phyloP scores from a whole-genome alignment of 2,113 vertebrate species.

The Siniperca chuatsi region DNA sequence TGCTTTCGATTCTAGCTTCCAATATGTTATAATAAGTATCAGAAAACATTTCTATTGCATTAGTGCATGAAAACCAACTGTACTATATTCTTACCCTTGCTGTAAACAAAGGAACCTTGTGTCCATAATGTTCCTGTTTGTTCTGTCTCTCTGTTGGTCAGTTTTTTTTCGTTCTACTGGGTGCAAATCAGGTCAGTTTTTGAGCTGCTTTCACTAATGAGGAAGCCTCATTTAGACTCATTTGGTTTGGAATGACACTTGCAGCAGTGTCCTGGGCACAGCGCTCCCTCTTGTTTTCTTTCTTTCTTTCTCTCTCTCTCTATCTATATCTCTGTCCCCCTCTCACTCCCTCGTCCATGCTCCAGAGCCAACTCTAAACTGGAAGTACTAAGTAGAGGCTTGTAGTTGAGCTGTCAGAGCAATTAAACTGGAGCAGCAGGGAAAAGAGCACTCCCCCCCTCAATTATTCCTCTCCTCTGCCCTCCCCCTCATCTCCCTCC shows the following conservation, averaged over 20 bases:
- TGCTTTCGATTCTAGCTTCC: background rate
- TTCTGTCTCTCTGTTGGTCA: background rate
- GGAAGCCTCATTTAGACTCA: constrained; percentile 44
- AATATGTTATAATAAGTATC: background rate
- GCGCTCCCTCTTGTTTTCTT: background rate
- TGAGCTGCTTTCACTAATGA: constrained; percentile 70
- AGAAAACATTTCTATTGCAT: no score
- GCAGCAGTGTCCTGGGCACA: constrained; percentile 33
- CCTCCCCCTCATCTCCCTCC: constrained; percentile 34
- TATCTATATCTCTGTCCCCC: background rate
- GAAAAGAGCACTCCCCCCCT: constrained; percentile 62
- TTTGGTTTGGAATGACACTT: constrained; percentile 51
- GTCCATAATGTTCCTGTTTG: constrained; percentile 3
- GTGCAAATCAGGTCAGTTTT: constrained; percentile 58
- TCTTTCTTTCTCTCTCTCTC: background rate
- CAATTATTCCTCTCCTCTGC: constrained; percentile 34
- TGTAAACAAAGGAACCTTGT: constrained; percentile 3
- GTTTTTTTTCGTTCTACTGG: background rate
- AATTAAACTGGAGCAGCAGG: constrained; percentile 69
- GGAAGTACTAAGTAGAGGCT: constrained; percentile 57
- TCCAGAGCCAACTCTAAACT: constrained; percentile 40
- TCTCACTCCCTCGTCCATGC: background rate
- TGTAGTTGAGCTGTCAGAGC: constrained; percentile 71
- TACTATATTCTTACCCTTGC: background rate
- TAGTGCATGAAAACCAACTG: background rate